These are phyloP conservation scores for Onychostruthus taczanowskii DNA, from an alignment of 2,113 vertebrate genomes.

Conservation along the genomic window DNA sequence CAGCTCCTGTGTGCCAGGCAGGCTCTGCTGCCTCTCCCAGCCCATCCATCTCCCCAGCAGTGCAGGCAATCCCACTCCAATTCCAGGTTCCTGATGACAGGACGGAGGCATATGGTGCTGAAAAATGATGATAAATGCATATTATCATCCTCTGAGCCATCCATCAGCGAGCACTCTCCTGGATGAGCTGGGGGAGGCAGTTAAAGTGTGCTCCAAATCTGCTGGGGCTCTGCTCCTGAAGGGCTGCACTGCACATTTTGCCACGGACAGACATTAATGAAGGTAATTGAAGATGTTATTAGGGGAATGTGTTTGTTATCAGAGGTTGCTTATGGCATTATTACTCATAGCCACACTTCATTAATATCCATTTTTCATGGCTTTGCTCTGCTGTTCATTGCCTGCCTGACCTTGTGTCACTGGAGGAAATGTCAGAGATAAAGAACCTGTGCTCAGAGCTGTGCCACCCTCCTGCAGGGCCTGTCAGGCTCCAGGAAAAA, in stretches of 20 bases:
- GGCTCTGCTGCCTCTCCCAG: background rate
- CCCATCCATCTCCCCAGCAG: background rate
- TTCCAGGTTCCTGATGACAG: background rate
- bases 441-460: background rate
- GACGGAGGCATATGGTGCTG: background rate
- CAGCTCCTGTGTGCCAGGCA: background rate
- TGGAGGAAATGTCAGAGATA: constrained; percentile 77
- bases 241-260: constrained; percentile 34
- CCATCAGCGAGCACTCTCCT: background rate
- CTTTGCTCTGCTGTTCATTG: constrained; percentile 48
- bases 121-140: background rate
- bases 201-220: background rate
- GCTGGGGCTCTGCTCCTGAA: constrained; percentile 9
- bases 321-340: constrained; percentile 72
- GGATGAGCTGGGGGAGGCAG: background rate
- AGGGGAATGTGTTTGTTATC: constrained; percentile 83
- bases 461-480: background rate
- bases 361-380: constrained; percentile 80
- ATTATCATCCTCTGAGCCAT: background rate
- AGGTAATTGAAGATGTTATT: constrained; percentile 81
- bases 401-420: constrained; percentile 73
- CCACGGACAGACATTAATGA: constrained; percentile 73
- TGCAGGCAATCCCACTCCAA: background rate
- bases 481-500: background rate
- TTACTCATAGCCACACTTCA: constrained; percentile 79